Evolutionary conservation across 2,888 invertebrate species (phyloP).

Genomic region (Drosophila demipolita): DNA sequence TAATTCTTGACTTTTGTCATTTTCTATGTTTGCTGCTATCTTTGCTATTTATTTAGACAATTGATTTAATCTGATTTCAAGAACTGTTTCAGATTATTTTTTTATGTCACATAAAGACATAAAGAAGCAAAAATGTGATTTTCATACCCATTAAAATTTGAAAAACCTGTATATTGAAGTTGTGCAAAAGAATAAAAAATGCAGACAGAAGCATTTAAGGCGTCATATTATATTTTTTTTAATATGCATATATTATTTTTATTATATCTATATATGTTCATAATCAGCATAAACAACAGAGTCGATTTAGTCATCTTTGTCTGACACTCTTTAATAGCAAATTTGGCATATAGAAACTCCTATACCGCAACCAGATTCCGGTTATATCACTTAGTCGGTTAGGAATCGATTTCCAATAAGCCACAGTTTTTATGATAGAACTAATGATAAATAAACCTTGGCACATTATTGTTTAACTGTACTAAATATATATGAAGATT

Average conservation of each 20-base stretch:
- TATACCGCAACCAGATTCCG: no score
- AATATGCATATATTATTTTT: no score
- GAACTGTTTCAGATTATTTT: background rate
- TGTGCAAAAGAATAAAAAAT: background rate
- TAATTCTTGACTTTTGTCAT: background rate
- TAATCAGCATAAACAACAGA: background rate
- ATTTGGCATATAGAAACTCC: background rate
- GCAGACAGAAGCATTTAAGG: background rate
- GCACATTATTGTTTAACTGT: background rate
- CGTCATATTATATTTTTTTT: no score
- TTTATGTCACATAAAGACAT: background rate
- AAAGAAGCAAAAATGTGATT: background rate
- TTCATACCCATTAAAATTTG: background rate
- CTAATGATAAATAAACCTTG: background rate
- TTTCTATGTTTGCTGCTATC: background rate
- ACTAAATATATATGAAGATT: no score
- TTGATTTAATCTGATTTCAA: background rate
- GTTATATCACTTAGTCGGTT: background rate
- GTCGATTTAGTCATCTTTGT: background rate
- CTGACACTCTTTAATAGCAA: no score
- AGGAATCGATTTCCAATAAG: background rate
- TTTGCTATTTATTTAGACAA: background rate
- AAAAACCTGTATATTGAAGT: background rate
- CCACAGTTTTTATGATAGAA: background rate
- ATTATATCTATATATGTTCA: background rate